Evolutionary conservation across 2,888 invertebrate genomes (phyloP), one percentile per base, ranked within the genome.

Genomic region (Eledona agricola): DNA sequence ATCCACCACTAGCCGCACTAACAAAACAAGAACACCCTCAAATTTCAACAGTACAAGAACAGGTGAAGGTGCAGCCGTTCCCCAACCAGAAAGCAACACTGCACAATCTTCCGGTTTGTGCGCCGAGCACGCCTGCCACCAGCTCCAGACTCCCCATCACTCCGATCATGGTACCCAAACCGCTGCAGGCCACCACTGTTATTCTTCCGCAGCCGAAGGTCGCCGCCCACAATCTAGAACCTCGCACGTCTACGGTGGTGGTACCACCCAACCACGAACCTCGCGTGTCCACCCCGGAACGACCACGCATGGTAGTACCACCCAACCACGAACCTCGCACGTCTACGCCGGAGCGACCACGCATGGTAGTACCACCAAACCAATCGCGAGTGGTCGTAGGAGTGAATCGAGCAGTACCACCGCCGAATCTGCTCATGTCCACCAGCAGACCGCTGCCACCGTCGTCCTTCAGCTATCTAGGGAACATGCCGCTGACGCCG

Each of bases 131-230:
- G 32, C 60, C 55, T 20, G 34, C 67, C 6, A 65, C 62, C 28
- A 58, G 60, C 2, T 53, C 59, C 5, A 59, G 84, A 31, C 71
- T 84, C 51, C 83, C 84, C 15, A 80, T 83, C 25, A 80, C 83
- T 12, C 80, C 84, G 22, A 79, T 84, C 13, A 73, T 83, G 62
- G 81, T 81, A 61, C 76, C 83, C 3, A 84, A 84, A 72, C 81
- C 83, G 55, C 66, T 83, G 20, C 81, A 77, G 69, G 70, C 79
- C 1, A 79, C 78, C 45, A 81, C 79, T 49, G 71, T 76, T 17
- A 61, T 73, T 43, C 59, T 77, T 22, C 75, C 76, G 35, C 77
- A 77, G 57, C 64, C 77, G 1, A 74, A 72, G 54, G 56, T 71
- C 9, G 74, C n/a, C n/a, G n/a, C 73, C 2, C 72, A 71, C 49